A percentile compares a stretch with the other conserved stretches of the same genome.
Evolutionary conservation across 2,888 invertebrate genomes (phyloP).

Genomic region (Apamea monoglypha): DNA sequence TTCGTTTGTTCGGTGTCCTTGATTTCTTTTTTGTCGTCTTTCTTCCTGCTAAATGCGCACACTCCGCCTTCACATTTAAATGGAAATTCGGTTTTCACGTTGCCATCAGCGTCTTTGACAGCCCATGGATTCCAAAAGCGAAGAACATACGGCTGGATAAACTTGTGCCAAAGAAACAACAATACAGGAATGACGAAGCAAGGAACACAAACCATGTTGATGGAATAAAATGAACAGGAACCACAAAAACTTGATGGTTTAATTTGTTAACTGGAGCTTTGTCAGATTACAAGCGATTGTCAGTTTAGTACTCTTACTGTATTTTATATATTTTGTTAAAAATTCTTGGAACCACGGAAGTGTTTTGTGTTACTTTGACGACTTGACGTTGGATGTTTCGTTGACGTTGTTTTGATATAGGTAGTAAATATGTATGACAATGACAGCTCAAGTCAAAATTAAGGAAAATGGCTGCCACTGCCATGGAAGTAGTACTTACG

Average conservation of each 20-base stretch:
- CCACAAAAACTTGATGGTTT: background rate
- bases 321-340: slow-evolving; percentile 1
- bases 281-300: background rate
- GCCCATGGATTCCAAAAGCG: slow-evolving; percentile 96
- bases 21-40: slow-evolving; percentile 66
- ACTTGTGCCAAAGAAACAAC: slow-evolving; percentile 95
- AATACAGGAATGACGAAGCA: slow-evolving; percentile 96
- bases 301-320: slow-evolving; percentile 1
- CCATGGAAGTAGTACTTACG: slow-evolving; percentile 8
- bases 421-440: background rate
- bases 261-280: background rate
- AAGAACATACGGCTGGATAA: slow-evolving; percentile 95
- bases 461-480: background rate
- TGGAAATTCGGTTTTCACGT: slow-evolving; percentile 90
- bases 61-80: slow-evolving; percentile 91
- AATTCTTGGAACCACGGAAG: background rate
- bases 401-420: slow-evolving; percentile 9
- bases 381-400: background rate
- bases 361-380: background rate
- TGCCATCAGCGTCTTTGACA: slow-evolving; percentile 91
- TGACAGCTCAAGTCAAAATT: background rate
- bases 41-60: slow-evolving; percentile 83
- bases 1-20: slow-evolving; percentile 63
- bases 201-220: slow-evolving; percentile 94
- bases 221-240: slow-evolving; percentile 11